These are phyloP conservation scores for Colletes gigas DNA, from an alignment of 1,140 invertebrate genomes.

Conservation along the genomic window DNA sequence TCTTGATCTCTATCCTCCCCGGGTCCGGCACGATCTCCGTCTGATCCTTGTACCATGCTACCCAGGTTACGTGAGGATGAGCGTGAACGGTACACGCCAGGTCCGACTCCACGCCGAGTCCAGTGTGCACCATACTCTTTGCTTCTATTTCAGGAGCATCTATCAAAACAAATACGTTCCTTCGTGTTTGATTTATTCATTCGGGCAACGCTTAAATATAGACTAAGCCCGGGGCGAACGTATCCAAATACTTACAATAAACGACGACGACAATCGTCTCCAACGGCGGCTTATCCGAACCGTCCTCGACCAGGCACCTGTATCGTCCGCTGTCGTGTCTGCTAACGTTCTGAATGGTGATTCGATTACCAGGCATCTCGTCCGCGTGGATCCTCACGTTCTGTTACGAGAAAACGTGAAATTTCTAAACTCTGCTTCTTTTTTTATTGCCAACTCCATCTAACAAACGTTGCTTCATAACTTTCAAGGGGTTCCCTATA, in stretches of 20 bases:
- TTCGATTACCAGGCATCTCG: constrained; percentile 44
- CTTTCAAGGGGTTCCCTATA: too few relatives aligned
- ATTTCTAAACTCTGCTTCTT: too few relatives aligned
- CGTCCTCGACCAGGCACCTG: constrained; percentile 71
- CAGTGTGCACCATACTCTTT: constrained; percentile 78
- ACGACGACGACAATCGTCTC: constrained; percentile 64
- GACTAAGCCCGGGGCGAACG: not conserved
- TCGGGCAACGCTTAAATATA: not conserved
- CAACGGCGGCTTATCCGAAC: constrained; percentile 39
- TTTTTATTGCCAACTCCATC: too few relatives aligned
- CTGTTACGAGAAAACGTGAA: constrained; percentile 40
- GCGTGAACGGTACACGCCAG: constrained; percentile 81
- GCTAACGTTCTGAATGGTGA: constrained; percentile 68
- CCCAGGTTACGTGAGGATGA: constrained; percentile 74
- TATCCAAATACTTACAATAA: constrained; percentile 61
- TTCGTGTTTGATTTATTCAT: constrained; percentile 1
- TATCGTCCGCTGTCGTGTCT: constrained; percentile 68
- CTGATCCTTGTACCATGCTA: constrained; percentile 70
- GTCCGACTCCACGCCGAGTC: constrained; percentile 77
- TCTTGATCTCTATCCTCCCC: constrained; percentile 46
- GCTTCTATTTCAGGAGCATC: constrained; percentile 79
- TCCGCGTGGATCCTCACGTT: constrained; percentile 53
- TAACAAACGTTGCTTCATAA: too few relatives aligned
- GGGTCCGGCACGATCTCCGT: constrained; percentile 48
- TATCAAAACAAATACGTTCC: constrained; percentile 57